Conservation (phyloP, 2,113 vertebrate genomes). For the Platanista minor region DNA sequence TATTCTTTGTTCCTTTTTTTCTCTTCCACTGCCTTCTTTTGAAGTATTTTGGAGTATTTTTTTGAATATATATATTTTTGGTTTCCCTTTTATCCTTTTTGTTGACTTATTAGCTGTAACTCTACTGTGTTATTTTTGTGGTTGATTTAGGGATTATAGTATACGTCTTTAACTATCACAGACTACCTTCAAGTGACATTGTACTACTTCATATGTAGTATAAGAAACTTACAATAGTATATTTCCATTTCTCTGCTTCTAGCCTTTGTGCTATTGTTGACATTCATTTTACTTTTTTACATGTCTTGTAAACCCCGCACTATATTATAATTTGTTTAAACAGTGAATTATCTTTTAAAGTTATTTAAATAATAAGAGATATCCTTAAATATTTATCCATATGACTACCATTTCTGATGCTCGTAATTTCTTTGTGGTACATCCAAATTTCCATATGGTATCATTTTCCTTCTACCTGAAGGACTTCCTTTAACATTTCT, state of each 20-base stretch:
- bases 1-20: not conserved
- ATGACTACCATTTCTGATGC: not conserved
- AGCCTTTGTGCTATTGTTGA: not conserved
- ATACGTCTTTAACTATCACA: not conserved
- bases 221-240: not conserved
- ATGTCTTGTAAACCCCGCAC: not conserved
- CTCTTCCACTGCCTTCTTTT: not conserved
- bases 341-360: not conserved
- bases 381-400: not conserved
- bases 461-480: not conserved
- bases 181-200: not conserved
- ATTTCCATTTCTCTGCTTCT: not conserved
- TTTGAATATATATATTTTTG: not conserved
- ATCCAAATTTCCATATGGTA: not conserved
- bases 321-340: not conserved
- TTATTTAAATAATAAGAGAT: not conserved
- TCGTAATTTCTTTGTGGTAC: not conserved
- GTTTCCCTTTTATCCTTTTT: not conserved
- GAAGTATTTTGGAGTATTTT: not conserved
- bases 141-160: not conserved
- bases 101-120: not conserved
- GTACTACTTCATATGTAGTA: not conserved
- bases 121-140: not conserved
- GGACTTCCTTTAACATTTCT: constrained; percentile 3
- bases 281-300: not conserved